Conservation (phyloP, 2,113 vertebrate genomes). For the Rallus limicola region DNA sequence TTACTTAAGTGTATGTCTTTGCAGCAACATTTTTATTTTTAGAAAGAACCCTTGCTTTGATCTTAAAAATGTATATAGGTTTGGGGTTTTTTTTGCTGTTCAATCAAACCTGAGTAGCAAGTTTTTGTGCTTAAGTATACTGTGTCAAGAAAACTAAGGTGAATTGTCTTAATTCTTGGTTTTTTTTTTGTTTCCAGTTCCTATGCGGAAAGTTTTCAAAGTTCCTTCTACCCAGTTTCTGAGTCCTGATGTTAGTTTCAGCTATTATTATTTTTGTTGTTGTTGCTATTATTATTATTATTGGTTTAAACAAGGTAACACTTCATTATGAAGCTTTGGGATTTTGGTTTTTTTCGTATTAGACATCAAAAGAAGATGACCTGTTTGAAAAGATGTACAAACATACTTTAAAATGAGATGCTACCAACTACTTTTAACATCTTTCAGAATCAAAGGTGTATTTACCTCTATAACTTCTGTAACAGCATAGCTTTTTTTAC, state of each 20-base stretch:
- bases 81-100: not conserved
- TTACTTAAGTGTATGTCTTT: not conserved
- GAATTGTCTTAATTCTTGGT: not conserved
- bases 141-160: not conserved
- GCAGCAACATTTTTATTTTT: not conserved
- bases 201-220: not conserved
- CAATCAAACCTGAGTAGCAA: not conserved
- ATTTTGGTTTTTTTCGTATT: not conserved
- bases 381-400: not conserved
- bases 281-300: too few relatives aligned
- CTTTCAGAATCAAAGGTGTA: not conserved
- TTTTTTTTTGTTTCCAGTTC: not conserved
- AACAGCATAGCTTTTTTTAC: not conserved
- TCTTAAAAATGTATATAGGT: not conserved
- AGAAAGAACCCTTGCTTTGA: not conserved
- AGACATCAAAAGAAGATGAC: not conserved
- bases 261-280: not conserved
- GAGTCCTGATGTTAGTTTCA: not conserved
- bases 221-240: not conserved
- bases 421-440: not conserved
- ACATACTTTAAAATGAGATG: not conserved
- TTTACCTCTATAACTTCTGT: not conserved
- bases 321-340: not conserved
- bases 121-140: not conserved
- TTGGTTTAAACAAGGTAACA: not conserved